A percentile compares a stretch with the other conserved stretches of the same genome.
phyloP scores from a whole-genome alignment of 2,797 vertebrate genomes.

The Centroberyx gerrardi region DNA sequence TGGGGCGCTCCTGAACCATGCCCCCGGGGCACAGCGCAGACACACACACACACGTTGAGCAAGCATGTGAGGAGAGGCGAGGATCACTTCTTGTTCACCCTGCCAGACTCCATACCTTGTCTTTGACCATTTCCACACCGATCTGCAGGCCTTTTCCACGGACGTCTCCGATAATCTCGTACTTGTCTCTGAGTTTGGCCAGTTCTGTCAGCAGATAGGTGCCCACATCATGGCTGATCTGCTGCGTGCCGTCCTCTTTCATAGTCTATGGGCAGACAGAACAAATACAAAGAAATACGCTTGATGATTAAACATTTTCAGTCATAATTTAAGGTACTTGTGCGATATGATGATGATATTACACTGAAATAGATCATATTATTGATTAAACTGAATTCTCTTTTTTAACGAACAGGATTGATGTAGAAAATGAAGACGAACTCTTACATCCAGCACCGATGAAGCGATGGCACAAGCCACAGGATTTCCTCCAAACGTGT shows the following conservation, averaged over 20 bases:
- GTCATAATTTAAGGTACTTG: not conserved
- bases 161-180: conserved; percentile 94
- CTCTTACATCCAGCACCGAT: conserved; percentile 91
- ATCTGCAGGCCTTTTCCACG: conserved; percentile 96
- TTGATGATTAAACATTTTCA: not conserved
- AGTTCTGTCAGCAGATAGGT: conserved; percentile 89
- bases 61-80: conserved; percentile 33
- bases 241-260: conserved; percentile 88
- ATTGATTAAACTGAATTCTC: not conserved
- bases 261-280: conserved; percentile 85
- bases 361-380: not conserved
- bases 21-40: conserved; percentile 6
- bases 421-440: not conserved
- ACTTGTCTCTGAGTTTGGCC: conserved; percentile 91
- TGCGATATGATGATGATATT: not conserved
- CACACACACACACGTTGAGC: conserved; percentile 26
- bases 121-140: conserved; percentile 95
- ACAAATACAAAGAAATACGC: not conserved
- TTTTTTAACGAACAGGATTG: not conserved
- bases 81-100: not conserved
- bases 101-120: conserved; percentile 87
- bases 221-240: conserved; percentile 88
- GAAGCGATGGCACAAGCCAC: conserved; percentile 90
- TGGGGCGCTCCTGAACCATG: conserved; percentile 53
- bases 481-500: conserved; percentile 94